Evolutionary conservation across 2,113 vertebrate genomes (phyloP), one percentile per base, ranked within the genome.

Genomic region (Triplophysa siluroides): DNA sequence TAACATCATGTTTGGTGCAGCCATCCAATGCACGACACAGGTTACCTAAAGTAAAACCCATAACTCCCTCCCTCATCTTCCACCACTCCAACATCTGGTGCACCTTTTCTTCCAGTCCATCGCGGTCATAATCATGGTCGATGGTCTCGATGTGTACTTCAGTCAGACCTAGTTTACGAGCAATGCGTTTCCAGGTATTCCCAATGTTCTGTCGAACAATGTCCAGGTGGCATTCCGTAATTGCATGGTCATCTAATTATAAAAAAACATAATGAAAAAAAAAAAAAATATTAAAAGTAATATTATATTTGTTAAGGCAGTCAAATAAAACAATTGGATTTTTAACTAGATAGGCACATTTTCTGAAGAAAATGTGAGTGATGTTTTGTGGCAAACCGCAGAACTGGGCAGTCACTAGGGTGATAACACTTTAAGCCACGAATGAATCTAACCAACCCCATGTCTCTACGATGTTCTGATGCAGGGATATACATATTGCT

Each of bases 101-200:
- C 74, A 98, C 96, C 86, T 96, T 97, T 85, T 99, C 98, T 0
- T 92, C 92, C 2, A 99, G 91, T 56, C 98, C 97, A 6, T 98
- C 95, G 0, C 94, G 92, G 68, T 88, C 90, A 9, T 90, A 95
- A 89, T 97, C 96, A 0, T 98, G 95, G 65, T 97, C 95, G 1
- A 98, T 97, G 88, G 94, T 94, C 2, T 99, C 95, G 11, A 99
- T 93, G 45, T 98, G 96, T 0, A 96, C 89, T 0, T 89, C 69
- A 0, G 61, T 83, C 82, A 99, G 93, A 61, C 93, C 94, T 82
- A 99, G 91, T 26, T 90, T 91, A 0, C 98, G 95, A 1, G 94
- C 96, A 18, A 93, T 95, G 0, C 23, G 83, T 90, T 97, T 99
- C 98, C 98, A 99, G 0, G 92, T 93, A 65, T 2, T 85, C 0